Percentiles rank a stretch among this genome's conserved stretches.
Evolutionary conservation across 2,888 invertebrate genomes (phyloP).

Genomic region (Electrophaes corylata): DNA sequence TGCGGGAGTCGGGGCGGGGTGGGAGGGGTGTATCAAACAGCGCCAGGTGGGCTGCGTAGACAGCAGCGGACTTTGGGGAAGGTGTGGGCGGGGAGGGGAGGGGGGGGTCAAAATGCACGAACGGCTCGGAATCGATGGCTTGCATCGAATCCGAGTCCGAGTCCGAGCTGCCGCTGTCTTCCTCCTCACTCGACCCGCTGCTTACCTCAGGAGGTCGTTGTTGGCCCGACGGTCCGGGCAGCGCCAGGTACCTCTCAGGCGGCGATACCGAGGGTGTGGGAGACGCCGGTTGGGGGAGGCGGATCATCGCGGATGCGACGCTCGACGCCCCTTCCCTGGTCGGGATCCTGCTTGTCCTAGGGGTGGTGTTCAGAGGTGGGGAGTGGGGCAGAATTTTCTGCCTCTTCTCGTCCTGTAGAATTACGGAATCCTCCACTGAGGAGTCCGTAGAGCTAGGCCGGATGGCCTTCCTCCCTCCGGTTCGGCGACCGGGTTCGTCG

Average conservation of each 20-base stretch:
- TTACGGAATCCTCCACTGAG: not conserved
- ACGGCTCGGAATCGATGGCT: too few species aligned
- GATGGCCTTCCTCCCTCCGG: not conserved
- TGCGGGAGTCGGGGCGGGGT: not conserved
- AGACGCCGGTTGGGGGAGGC: not conserved
- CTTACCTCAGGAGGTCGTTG: not conserved
- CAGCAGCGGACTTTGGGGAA: not conserved
- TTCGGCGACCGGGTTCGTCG: not conserved
- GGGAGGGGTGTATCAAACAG: not conserved
- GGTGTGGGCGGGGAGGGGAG: not conserved
- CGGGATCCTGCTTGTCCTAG: not conserved
- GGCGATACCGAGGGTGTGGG: not conserved
- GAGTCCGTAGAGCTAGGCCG: not conserved
- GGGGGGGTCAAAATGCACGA: not conserved
- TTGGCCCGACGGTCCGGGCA: not conserved
- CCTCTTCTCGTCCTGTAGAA: not conserved
- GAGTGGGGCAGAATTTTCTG: not conserved
- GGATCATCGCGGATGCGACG: not conserved
- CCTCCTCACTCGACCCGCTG: not conserved
- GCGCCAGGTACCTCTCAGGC: not conserved
- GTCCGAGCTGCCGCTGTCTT: not conserved
- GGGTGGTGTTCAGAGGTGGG: not conserved
- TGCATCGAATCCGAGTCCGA: not conserved
- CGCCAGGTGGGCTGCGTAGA: not conserved
- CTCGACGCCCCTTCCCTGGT: not conserved